phyloP scores from a whole-genome alignment of 2,113 vertebrate species.

The Gavialis gangeticus region DNA sequence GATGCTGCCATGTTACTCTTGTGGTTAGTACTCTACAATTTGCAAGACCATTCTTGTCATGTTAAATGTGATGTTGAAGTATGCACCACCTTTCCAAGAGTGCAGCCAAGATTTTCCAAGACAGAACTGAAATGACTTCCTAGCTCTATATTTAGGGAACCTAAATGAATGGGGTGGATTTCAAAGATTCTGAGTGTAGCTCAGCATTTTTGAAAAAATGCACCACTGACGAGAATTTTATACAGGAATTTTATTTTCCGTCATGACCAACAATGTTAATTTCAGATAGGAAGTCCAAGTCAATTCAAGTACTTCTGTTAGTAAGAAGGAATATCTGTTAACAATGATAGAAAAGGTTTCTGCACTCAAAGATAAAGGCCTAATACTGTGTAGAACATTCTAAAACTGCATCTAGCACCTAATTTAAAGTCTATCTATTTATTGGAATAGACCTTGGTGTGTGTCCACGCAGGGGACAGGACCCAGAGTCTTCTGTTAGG shows the following conservation, averaged over 20 bases:
- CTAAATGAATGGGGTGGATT: neutral
- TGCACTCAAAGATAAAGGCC: too few species aligned
- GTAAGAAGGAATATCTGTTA: too few species aligned
- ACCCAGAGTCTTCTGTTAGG: neutral
- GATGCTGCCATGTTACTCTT: neutral
- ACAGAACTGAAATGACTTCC: neutral
- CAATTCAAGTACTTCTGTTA: too few species aligned
- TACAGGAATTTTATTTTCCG: too few species aligned
- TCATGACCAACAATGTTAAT: too few species aligned
- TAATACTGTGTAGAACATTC: neutral
- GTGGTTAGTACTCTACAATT: neutral
- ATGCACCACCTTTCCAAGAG: too few species aligned
- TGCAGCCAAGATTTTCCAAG: neutral
- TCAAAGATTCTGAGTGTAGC: too few species aligned
- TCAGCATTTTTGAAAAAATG: neutral
- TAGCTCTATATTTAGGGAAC: neutral
- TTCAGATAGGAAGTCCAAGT: too few species aligned
- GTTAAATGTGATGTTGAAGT: neutral
- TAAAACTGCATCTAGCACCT: neutral
- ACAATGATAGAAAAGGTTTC: too few species aligned
- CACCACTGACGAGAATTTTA: neutral
- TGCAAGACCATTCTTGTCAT: neutral
- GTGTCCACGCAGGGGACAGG: too few species aligned
- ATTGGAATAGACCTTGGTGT: neutral
- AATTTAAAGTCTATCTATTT: neutral